phyloP scores from a whole-genome alignment of 2,113 vertebrate species.

The Mixornis gularis region DNA sequence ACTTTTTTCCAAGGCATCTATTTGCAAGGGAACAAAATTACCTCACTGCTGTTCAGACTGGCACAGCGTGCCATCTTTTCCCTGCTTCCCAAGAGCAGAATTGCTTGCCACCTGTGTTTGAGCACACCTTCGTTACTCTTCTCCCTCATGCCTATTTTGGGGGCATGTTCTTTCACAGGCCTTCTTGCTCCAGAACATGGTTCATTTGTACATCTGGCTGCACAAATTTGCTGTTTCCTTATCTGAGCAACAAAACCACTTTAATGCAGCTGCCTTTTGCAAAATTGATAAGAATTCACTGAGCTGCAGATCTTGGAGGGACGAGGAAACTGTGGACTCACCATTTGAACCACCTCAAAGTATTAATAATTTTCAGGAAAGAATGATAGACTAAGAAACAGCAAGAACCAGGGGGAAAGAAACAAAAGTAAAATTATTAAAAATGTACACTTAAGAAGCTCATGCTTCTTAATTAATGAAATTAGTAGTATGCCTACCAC shows the following conservation, averaged over 20 bases:
- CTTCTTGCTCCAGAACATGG: neutral
- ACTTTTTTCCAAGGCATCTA: neutral
- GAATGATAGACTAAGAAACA: neutral
- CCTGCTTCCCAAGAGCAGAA: neutral
- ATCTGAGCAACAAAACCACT: neutral
- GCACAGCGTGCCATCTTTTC: neutral
- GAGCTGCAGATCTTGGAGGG: neutral
- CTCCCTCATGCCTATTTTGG: neutral
- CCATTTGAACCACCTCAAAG: neutral
- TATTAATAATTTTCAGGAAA: neutral
- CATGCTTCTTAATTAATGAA: neutral
- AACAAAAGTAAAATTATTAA: neutral
- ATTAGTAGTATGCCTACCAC: neutral
- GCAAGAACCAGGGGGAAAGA: neutral
- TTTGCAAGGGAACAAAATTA: neutral
- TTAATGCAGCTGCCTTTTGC: neutral
- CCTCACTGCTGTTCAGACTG: neutral
- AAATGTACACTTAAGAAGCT: neutral
- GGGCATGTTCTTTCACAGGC: rapidly evolving
- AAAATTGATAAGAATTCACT: neutral
- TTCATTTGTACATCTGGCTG: neutral
- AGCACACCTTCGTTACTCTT: neutral
- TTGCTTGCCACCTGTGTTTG: neutral
- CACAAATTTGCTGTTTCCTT: neutral
- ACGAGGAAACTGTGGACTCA: rapidly evolving